Evolutionary conservation across 1,140 invertebrate species (phyloP).

Genomic region (Tetragonula clypearis): DNA sequence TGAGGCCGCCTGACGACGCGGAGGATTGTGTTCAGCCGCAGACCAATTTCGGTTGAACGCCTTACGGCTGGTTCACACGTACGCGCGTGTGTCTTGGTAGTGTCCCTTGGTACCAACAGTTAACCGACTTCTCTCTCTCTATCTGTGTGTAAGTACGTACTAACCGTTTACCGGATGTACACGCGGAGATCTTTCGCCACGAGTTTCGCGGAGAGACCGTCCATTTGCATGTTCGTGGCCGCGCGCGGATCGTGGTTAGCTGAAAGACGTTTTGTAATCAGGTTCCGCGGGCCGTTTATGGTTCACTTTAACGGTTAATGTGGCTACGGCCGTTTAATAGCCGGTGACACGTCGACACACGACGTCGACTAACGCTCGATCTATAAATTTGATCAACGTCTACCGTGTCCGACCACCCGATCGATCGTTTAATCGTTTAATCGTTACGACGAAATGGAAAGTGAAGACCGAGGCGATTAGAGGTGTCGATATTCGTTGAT

Average conservation of each 20-base stretch:
- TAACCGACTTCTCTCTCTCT: slow-evolving; percentile 14
- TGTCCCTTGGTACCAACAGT: slow-evolving; percentile 46
- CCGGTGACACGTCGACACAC: slow-evolving; percentile 5
- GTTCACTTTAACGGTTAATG: slow-evolving; percentile 29
- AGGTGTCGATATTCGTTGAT: too few relatives aligned
- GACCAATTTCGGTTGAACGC: slow-evolving; percentile 59
- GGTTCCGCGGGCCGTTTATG: slow-evolving; percentile 20
- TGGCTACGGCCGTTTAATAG: slow-evolving; percentile 20
- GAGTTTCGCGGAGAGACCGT: slow-evolving; percentile 35
- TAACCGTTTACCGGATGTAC: slow-evolving; percentile 37
- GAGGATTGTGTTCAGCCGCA: slow-evolving; percentile 54
- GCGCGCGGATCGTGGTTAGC: slow-evolving; percentile 20
- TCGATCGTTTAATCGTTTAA: slow-evolving; percentile 1
- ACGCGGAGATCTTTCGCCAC: slow-evolving; percentile 39
- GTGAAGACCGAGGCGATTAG: background rate
- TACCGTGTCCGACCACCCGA: background rate
- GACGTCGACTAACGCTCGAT: slow-evolving; percentile 8
- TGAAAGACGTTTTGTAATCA: slow-evolving; percentile 41
- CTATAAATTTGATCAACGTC: slow-evolving; percentile 33
- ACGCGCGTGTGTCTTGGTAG: slow-evolving; percentile 52
- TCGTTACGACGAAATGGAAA: background rate
- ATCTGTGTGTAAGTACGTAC: background rate
- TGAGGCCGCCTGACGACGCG: too few relatives aligned
- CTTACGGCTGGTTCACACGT: slow-evolving; percentile 43
- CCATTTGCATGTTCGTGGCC: slow-evolving; percentile 48